Percentiles rank a stretch among this genome's conserved stretches.
Evolutionary conservation across 1,140 invertebrate genomes (phyloP).

Genomic region (Zeugodacus cucurbitae): DNA sequence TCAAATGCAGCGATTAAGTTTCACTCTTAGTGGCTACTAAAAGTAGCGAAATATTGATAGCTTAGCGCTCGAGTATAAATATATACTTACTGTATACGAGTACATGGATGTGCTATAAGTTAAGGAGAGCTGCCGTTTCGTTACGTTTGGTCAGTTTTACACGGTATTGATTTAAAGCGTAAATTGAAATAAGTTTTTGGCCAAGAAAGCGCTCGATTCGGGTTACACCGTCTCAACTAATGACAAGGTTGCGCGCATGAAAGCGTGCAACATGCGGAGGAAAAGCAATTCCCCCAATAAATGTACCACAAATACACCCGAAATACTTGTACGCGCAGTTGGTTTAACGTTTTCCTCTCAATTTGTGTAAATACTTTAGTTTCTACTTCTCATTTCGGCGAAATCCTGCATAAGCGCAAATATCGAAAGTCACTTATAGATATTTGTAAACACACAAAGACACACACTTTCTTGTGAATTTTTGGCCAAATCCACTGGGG

Average conservation of each 20-base stretch:
- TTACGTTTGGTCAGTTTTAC: neutral
- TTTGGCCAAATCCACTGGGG: neutral
- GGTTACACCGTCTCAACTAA: too few species aligned
- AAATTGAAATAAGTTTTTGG: neutral
- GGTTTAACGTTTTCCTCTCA: too few species aligned
- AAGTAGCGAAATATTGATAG: neutral
- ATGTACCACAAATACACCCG: too few species aligned
- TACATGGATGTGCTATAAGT: neutral
- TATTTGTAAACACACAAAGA: neutral
- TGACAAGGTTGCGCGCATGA: too few species aligned
- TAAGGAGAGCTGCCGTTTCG: too few species aligned
- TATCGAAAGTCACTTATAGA: neutral
- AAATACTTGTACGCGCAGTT: too few species aligned
- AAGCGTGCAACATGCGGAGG: too few species aligned
- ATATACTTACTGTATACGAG: neutral
- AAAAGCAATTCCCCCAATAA: too few species aligned
- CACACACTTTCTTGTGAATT: neutral
- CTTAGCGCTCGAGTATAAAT: neutral
- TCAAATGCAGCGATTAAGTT: slow-evolving; percentile 16
- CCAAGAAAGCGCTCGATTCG: neutral
- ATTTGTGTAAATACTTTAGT: neutral
- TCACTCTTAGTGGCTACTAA: neutral
- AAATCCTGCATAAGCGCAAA: neutral
- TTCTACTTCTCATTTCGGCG: neutral
- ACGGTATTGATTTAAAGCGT: neutral